phyloP scores from a whole-genome alignment of 2,797 vertebrate genomes.

The Phrynocephalus guinanensis region DNA sequence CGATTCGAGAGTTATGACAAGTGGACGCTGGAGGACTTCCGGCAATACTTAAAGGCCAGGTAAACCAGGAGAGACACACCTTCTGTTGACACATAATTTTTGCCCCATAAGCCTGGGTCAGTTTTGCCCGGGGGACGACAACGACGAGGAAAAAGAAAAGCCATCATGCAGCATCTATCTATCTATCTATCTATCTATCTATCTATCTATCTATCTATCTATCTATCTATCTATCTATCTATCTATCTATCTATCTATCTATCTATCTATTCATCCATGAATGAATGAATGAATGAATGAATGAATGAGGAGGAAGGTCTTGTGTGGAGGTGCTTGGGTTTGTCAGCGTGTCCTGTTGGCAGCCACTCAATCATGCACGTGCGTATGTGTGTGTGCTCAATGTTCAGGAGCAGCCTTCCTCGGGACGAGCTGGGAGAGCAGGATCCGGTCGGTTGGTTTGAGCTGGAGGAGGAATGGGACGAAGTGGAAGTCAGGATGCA shows the following conservation, averaged over 20 bases:
- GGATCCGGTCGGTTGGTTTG: conserved; percentile 96
- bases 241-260: no score
- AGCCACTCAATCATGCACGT: background rate
- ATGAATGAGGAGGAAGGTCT: background rate
- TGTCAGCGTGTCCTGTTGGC: no score
- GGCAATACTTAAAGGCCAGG: conserved; percentile 90
- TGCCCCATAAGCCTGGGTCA: no score
- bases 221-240: no score
- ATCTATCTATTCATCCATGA: no score
- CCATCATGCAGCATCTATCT: no score
- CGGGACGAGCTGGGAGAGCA: conserved; percentile 83
- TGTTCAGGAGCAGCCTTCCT: conserved; percentile 62
- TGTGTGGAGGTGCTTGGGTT: background rate
- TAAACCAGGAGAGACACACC: conserved; percentile 64
- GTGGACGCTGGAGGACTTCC: conserved; percentile 91
- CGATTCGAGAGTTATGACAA: conserved; percentile 90
- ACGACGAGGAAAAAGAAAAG: no score
- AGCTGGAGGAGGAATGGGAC: conserved; percentile 97
- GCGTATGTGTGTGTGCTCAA: background rate
- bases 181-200: no score
- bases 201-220: no score
- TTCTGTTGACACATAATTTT: accelerated
- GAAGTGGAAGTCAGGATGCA: conserved; percentile 94
- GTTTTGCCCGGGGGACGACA: no score
- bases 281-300: no score